Conservation (phyloP, 2,888 invertebrate species). For the Aethes cnicana region DNA sequence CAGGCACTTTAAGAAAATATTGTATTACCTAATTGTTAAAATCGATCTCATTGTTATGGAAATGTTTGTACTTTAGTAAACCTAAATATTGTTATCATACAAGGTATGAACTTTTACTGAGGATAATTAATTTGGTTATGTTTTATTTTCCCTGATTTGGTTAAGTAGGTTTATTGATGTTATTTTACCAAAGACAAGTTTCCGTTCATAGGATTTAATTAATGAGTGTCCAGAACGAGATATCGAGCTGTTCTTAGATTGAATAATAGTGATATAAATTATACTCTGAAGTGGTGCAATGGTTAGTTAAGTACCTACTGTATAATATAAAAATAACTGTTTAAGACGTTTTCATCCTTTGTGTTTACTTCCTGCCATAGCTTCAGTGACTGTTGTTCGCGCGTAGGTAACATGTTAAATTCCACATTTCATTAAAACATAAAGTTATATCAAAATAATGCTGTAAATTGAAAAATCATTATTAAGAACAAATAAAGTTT, state of each 20-base stretch:
- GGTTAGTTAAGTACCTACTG: slow-evolving; percentile 64
- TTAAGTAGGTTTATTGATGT: slow-evolving; percentile 54
- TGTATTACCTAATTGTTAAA: slow-evolving; percentile 54
- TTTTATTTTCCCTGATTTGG: slow-evolving; percentile 53
- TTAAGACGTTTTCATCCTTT: slow-evolving; percentile 50
- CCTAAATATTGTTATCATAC: slow-evolving; percentile 80
- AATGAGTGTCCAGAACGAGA: slow-evolving; percentile 44
- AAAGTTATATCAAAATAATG: slow-evolving; percentile 32
- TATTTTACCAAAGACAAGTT: slow-evolving; percentile 79
- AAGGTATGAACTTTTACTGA: slow-evolving; percentile 76
- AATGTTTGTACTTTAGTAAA: slow-evolving; percentile 67
- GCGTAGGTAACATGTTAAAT: slow-evolving; percentile 37
- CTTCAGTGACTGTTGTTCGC: slow-evolving; percentile 66
- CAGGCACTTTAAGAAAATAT: slow-evolving; percentile 53
- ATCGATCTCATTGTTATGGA: slow-evolving; percentile 81
- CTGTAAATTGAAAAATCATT: slow-evolving; percentile 28
- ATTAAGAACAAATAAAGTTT: slow-evolving; percentile 46
- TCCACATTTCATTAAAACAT: slow-evolving; percentile 34
- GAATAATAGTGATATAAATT: slow-evolving; percentile 55
- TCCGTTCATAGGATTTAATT: slow-evolving; percentile 57
- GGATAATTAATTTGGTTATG: slow-evolving; percentile 51
- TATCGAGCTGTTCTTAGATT: slow-evolving; percentile 51
- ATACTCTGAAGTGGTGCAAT: slow-evolving; percentile 73
- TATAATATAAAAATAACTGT: slow-evolving; percentile 51
- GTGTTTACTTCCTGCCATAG: slow-evolving; percentile 55